Base-by-base conservation (phyloP, 2,113 vertebrate genomes). In the Gobio gobio region DNA sequence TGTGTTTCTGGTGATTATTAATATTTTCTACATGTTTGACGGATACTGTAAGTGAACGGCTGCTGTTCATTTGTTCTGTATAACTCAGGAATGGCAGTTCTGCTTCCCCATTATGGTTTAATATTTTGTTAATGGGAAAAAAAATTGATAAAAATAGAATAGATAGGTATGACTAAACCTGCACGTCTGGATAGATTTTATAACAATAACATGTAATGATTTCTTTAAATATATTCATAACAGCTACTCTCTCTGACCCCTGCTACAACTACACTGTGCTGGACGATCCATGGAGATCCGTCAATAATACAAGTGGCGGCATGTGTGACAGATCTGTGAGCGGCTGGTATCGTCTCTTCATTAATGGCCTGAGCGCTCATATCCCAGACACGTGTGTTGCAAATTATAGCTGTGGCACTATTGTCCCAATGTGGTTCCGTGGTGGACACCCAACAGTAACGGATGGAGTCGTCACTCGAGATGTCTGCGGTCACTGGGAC, bases 341-440 rank as follows among this genome's bases (percentile, higher is more conserved):
- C 49, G 74, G 49, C 74, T 77, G 70, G 70, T 73, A 73, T 73
- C 70, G 70, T 13, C 43, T 73, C 70, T 47, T 73, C 20, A n/a
- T 73, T 24, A 73, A 73, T 1, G 0, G 0, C 0, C 3, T 10
- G 0, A 45, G 58, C 3, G 70, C 78, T 51, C 84, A 64, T 1
- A 86, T 88, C 63, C 84, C 87, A 54, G 80, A 88, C 29, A 56
- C 58, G 1, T 88, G 87, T n/a, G n/a, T n/a, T n/a, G n/a, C n/a
- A n/a, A n/a, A n/a, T n/a, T n/a, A n/a, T 33, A 33, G 29, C 10
- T 88, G 87, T 81, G 70, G 87, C 1, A 80, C 87, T n/a, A 0
- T 20, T 59, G 7, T 10, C 18, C 20, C 84, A 5, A 6, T 86
- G 47, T 40, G 40, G 40, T 7, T 40, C 0, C 5, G 5, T 40